Evolutionary conservation across 2,888 invertebrate species (phyloP).

Genomic region (Acleris cristana): DNA sequence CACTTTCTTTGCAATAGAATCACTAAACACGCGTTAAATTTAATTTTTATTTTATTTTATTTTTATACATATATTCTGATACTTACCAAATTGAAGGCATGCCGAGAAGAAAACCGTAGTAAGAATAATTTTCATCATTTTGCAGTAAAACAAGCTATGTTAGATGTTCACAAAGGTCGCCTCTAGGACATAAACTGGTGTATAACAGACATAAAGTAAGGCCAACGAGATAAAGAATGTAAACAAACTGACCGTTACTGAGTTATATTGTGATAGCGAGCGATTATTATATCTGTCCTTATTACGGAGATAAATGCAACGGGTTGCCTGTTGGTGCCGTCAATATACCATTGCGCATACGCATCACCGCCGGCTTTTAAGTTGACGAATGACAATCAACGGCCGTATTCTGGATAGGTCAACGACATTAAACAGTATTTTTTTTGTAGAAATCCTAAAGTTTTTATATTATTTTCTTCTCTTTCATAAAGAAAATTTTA

Average conservation of each 20-base stretch:
- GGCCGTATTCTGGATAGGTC: slow-evolving; percentile 38
- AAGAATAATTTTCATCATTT: slow-evolving; percentile 18
- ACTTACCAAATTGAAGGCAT: slow-evolving; percentile 37
- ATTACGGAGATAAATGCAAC: slow-evolving; percentile 5
- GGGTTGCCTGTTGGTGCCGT: not conserved
- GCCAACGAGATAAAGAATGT: too few species aligned
- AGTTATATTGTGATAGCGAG: too few species aligned
- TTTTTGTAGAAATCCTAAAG: slow-evolving; percentile 12
- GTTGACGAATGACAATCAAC: slow-evolving; percentile 47
- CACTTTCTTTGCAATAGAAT: too few species aligned
- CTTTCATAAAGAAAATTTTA: too few species aligned
- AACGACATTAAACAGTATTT: slow-evolving; percentile 15
- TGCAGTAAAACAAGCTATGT: not conserved
- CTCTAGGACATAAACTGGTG: not conserved
- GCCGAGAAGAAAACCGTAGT: slow-evolving; percentile 17
- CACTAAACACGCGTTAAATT: too few species aligned
- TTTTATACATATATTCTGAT: not conserved
- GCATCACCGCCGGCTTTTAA: slow-evolving; percentile 34
- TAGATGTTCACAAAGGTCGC: not conserved
- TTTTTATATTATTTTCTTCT: not conserved
- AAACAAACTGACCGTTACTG: too few species aligned
- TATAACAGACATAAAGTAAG: too few species aligned
- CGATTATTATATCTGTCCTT: too few species aligned
- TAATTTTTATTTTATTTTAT: too few species aligned
- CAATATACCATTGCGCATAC: slow-evolving; percentile 7